These are phyloP conservation scores for Coilia nasus DNA, from an alignment of 2,797 vertebrate genomes.

Conservation along the genomic window DNA sequence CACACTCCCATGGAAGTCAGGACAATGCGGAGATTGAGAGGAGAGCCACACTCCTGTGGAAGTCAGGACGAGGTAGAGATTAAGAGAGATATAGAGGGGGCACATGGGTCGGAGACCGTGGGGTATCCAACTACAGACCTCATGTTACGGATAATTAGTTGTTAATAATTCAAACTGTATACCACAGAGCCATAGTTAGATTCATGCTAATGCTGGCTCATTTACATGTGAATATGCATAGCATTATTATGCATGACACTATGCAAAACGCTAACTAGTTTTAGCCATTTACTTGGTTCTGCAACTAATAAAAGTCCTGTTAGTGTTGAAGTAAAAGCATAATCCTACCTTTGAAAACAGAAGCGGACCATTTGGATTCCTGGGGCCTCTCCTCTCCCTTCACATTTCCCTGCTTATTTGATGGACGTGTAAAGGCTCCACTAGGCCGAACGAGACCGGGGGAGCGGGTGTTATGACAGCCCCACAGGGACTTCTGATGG, in stretches of 20 bases:
- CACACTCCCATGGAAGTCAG: neutral
- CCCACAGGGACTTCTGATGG: conserved; percentile 34
- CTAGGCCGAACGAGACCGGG: conserved; percentile 5
- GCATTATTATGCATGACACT: neutral
- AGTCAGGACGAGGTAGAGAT: neutral
- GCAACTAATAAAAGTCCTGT: neutral
- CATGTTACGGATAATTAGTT: neutral
- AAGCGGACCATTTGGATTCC: conserved; percentile 33
- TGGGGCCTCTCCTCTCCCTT: neutral
- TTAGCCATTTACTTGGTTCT: conserved; percentile 10
- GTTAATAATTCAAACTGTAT: conserved; percentile 1
- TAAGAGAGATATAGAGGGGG: neutral
- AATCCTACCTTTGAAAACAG: neutral
- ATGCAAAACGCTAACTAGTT: neutral
- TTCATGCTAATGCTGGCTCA: neutral
- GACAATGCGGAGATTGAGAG: neutral
- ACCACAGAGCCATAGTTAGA: neutral
- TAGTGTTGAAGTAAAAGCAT: neutral
- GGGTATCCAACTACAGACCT: neutral
- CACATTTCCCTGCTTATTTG: conserved; percentile 6
- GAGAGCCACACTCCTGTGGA: neutral
- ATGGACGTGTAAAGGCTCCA: conserved; percentile 41
- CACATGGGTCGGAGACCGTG: too few relatives aligned
- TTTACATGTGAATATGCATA: neutral
- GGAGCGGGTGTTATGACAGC: conserved; percentile 39